These are phyloP conservation scores for Netta rufina DNA, from an alignment of 2,797 vertebrate species.

Conservation along the genomic window DNA sequence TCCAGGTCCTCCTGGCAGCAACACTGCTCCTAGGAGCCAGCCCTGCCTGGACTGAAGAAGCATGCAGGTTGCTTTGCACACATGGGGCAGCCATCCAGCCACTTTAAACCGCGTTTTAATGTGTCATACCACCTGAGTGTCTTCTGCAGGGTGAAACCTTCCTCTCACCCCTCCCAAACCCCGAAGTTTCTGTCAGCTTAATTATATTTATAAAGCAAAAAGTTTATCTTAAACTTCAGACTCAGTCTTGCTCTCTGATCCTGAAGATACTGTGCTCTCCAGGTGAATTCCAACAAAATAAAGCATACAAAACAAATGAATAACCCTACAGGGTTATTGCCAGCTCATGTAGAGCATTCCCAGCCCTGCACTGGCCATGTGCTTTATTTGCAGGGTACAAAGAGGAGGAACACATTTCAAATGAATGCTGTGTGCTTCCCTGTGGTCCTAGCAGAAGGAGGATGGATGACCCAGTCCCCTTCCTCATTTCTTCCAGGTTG, in stretches of 20 bases:
- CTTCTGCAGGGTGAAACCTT: not conserved
- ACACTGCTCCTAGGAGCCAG: not conserved
- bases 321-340: not conserved
- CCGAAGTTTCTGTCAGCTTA: not conserved
- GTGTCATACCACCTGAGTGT: not conserved
- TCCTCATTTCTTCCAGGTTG: not conserved
- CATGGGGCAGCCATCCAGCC: not conserved
- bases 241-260: not conserved
- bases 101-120: not conserved
- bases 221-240: not conserved
- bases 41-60: not conserved
- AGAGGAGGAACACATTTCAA: not conserved
- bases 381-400: not conserved
- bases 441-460: not conserved
- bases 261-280: not conserved
- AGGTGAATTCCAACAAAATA: not conserved
- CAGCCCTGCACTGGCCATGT: not conserved
- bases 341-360: not conserved
- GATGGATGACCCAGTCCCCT: not conserved
- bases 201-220: not conserved
- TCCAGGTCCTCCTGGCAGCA: not conserved
- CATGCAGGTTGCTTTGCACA: not conserved
- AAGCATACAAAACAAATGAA: not conserved
- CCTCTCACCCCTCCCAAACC: not conserved
- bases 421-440: not conserved